These are phyloP conservation scores for Eumacrocentrus americanus DNA, from an alignment of 2,888 invertebrate species.

Conservation along the genomic window DNA sequence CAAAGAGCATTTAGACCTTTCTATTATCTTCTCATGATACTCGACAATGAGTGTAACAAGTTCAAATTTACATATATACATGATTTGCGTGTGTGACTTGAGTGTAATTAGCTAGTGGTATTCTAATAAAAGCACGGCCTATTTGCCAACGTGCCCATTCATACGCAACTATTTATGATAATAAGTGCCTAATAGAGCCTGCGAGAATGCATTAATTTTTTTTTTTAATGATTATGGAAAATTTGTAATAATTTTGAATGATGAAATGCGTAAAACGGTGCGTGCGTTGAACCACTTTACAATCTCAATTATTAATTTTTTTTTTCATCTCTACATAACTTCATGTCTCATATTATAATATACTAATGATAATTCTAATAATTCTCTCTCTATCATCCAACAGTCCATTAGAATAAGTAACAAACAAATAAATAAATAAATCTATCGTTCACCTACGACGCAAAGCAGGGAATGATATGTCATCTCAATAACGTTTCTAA, in stretches of 20 bases:
- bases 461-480: constrained; percentile 32
- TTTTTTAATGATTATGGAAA: no score
- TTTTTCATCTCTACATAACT: no score
- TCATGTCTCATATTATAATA: constrained; percentile 14
- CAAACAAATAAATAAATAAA: constrained; percentile 20
- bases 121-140: constrained; percentile 36
- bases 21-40: constrained; percentile 17
- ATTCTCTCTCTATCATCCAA: constrained; percentile 5
- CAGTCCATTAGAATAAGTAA: constrained; percentile 19
- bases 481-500: constrained; percentile 11
- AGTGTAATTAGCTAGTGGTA: constrained; percentile 17
- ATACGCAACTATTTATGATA: constrained; percentile 20
- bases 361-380: constrained; percentile 10
- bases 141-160: constrained; percentile 29
- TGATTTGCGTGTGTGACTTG: constrained; percentile 15
- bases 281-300: constrained; percentile 23
- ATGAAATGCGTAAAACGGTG: constrained; percentile 20
- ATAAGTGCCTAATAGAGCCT: constrained; percentile 11
- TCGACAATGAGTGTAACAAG: constrained; percentile 30
- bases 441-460: constrained; percentile 24
- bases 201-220: constrained; percentile 6
- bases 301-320: no score
- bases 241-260: no score
- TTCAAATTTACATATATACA: constrained; percentile 39
- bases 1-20: constrained; percentile 12